Evolutionary conservation across 2,888 invertebrate species (phyloP).

Genomic region (Microplitis deprimator): DNA sequence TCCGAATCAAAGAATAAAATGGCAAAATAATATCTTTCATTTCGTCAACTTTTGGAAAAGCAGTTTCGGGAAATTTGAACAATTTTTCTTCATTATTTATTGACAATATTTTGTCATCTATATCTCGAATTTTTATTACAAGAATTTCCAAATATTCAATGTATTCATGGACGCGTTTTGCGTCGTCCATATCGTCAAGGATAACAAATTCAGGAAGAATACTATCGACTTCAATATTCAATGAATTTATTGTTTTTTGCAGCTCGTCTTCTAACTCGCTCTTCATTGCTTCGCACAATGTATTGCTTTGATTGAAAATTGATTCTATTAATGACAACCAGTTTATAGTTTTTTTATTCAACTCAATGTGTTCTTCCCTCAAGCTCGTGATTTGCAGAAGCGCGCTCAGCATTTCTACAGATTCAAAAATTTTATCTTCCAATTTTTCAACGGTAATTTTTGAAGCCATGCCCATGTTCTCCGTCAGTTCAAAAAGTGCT

Average conservation of each 20-base stretch:
- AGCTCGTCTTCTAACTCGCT: conserved; percentile 74
- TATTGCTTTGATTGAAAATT: conserved; percentile 73
- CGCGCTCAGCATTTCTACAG: conserved; percentile 62
- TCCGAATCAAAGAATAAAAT: conserved; percentile 68
- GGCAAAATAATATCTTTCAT: conserved; percentile 67
- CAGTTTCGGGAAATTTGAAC: conserved; percentile 75
- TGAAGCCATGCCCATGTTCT: conserved; percentile 73
- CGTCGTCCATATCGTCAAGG: conserved; percentile 74
- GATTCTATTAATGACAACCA: conserved; percentile 74
- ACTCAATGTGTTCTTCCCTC: conserved; percentile 71
- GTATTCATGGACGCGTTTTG: conserved; percentile 73
- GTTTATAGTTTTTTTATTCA: conserved; percentile 73
- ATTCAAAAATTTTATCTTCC: conserved; percentile 69
- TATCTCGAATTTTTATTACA: conserved; percentile 71
- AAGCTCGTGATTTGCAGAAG: conserved; percentile 73
- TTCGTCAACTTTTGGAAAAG: conserved; percentile 74
- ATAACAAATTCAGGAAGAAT: conserved; percentile 73
- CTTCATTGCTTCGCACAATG: conserved; percentile 74
- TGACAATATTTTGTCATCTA: conserved; percentile 72
- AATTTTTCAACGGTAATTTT: conserved; percentile 71
- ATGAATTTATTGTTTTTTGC: conserved; percentile 71
- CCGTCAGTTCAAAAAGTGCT: conserved; percentile 73
- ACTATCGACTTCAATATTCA: conserved; percentile 73
- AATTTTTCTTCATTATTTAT: conserved; percentile 76
- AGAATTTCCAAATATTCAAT: conserved; percentile 71